Conservation (phyloP, 2,113 vertebrate genomes). For the Centropus bengalensis region DNA sequence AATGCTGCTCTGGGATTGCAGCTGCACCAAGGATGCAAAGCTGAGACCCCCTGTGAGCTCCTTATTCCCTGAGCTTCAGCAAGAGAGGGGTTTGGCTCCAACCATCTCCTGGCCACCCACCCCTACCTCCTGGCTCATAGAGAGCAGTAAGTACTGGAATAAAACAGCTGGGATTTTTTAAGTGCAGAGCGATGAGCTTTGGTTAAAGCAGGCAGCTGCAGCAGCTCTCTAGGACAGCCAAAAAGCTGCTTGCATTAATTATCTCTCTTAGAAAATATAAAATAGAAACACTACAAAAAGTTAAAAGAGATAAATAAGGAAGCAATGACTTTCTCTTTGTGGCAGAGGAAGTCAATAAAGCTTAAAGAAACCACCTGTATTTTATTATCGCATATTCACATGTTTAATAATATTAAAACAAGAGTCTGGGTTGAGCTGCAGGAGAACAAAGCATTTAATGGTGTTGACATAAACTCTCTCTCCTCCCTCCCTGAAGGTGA, state of each 20-base stretch:
- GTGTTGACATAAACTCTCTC: neutral
- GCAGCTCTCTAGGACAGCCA: neutral
- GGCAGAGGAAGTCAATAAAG: neutral
- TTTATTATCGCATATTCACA: conserved; percentile 15
- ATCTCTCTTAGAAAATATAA: neutral
- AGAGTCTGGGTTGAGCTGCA: conserved; percentile 10
- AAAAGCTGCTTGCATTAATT: neutral
- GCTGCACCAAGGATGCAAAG: fast-evolving
- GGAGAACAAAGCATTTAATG: conserved; percentile 32
- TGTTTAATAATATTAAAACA: neutral
- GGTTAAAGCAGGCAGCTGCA: neutral
- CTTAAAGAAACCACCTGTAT: conserved; percentile 19
- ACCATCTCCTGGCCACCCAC: neutral
- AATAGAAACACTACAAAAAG: neutral
- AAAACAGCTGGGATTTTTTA: neutral
- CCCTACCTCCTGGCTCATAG: fast-evolving
- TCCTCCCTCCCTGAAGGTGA: conserved; percentile 45
- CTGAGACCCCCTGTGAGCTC: neutral
- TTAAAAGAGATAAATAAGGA: neutral
- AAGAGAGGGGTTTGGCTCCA: neutral
- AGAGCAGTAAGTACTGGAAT: too few relatives aligned
- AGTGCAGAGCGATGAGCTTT: neutral
- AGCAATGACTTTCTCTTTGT: neutral
- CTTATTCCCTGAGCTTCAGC: fast-evolving
- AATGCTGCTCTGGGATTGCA: fast-evolving